phyloP scores from a whole-genome alignment of 1,140 invertebrate genomes.

The Calliopsis andreniformis region DNA sequence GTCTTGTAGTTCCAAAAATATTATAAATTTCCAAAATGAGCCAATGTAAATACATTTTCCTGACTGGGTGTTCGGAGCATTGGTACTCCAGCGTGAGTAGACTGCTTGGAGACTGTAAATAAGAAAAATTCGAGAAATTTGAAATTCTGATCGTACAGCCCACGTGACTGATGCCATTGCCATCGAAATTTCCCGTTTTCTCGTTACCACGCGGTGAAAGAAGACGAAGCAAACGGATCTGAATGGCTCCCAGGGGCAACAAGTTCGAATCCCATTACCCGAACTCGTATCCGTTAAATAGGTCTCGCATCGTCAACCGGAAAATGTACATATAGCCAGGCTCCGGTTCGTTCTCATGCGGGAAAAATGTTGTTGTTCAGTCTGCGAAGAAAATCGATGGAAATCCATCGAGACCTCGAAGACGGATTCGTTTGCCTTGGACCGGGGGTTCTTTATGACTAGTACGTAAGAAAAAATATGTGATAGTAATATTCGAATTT shows the following conservation, averaged over 20 bases:
- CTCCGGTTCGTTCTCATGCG: constrained; percentile 63
- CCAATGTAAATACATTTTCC: no score
- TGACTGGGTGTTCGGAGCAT: no score
- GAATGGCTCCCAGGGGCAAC: constrained; percentile 78
- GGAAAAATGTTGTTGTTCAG: constrained; percentile 72
- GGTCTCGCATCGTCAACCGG: constrained; percentile 82
- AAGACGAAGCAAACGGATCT: constrained; percentile 64
- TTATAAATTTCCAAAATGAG: no score
- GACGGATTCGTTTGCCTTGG: not conserved
- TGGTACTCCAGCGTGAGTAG: no score
- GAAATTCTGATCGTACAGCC: constrained; percentile 3
- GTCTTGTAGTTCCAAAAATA: no score
- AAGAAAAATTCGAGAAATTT: not conserved
- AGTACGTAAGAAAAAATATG: not conserved
- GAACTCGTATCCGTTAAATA: constrained; percentile 82
- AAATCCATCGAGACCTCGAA: constrained; percentile 54
- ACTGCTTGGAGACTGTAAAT: no score
- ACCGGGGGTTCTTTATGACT: not conserved
- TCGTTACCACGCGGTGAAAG: constrained; percentile 45
- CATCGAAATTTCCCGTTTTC: constrained; percentile 15
- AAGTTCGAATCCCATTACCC: constrained; percentile 82
- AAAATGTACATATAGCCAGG: constrained; percentile 79
- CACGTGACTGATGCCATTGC: not conserved
- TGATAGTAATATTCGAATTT: no score
- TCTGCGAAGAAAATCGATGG: constrained; percentile 78